Base-by-base conservation (phyloP, 2,888 invertebrate genomes). In the Thymelicus sylvestris region DNA sequence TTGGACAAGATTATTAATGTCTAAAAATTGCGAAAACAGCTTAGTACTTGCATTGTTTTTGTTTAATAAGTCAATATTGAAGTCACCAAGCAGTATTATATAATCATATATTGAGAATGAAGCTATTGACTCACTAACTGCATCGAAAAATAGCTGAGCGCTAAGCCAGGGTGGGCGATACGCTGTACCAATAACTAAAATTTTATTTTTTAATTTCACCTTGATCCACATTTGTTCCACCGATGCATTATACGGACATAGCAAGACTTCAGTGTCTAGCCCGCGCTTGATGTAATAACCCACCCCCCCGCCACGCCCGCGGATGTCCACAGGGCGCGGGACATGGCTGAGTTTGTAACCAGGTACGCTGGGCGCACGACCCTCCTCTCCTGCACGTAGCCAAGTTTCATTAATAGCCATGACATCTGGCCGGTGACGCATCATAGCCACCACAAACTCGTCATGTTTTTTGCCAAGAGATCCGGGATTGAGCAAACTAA, bases 171-270 rank as follows among this genome's bases (percentile, higher is more conserved):
- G n/a, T n/a, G n/a, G n/a, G n/a, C n/a, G n/a, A n/a, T n/a, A n/a
- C n/a, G n/a, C n/a, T n/a, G n/a, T n/a, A n/a, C n/a, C n/a, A n/a
- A n/a, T n/a, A n/a, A n/a, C n/a, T n/a, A n/a, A n/a, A n/a, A n/a
- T n/a, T n/a, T n/a, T n/a, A n/a, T n/a, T n/a, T n/a, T n/a, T n/a
- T n/a, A n/a, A n/a, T n/a, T n/a, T n/a, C n/a, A n/a, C n/a, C n/a
- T n/a, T n/a, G n/a, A n/a, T n/a, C n/a, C 63, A 73, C 70, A 73
- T 73, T 44, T 73, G 71, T 13, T 73, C 73, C 7, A 73, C 67
- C 31, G 57, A 5, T 5, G 0, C 41, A 41, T 41, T 8, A 41
- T 7, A 41, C 2, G 41, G 41, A 41, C 41, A 41, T 41, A 8
- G 3, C 6, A 41, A 41, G 0, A 41, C 41, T 8, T 8, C 41